These are phyloP conservation scores for Leptothorax acervorum DNA, from an alignment of 2,888 invertebrate genomes.

Conservation along the genomic window DNA sequence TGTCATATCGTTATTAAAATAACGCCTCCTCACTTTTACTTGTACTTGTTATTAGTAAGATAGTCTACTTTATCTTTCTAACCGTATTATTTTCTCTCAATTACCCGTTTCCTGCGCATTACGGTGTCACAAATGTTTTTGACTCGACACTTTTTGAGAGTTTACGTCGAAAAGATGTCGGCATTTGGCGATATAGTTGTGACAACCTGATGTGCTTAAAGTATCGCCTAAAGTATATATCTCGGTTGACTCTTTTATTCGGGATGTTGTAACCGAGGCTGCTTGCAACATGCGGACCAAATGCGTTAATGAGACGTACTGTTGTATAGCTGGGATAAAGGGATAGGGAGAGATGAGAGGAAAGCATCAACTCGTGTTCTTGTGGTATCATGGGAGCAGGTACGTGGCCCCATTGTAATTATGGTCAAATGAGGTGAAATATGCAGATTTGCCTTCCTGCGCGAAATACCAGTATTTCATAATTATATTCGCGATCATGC, in stretches of 20 bases:
- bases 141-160: background rate
- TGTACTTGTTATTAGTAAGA: conserved; percentile 1
- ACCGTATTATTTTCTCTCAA: conserved; percentile 5
- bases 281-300: conserved; percentile 26
- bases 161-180: conserved; percentile 12
- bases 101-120: background rate
- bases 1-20: background rate
- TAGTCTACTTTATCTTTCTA: background rate
- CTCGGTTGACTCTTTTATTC: conserved; percentile 22
- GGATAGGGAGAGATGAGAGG: conserved; percentile 46
- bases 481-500: conserved; percentile 52
- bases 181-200: conserved; percentile 15
- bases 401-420: conserved; percentile 69
- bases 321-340: conserved; percentile 53
- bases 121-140: conserved; percentile 19
- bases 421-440: conserved; percentile 64
- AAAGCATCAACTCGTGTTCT: conserved; percentile 57
- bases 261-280: conserved; percentile 21
- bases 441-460: conserved; percentile 72
- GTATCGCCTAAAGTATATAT: background rate
- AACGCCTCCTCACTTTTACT: background rate
- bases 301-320: conserved; percentile 62
- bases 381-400: conserved; percentile 9
- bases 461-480: conserved; percentile 43
- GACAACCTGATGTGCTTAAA: conserved; percentile 11